Base-by-base conservation (phyloP, 2,113 vertebrate species). In the Aythya baeri region DNA sequence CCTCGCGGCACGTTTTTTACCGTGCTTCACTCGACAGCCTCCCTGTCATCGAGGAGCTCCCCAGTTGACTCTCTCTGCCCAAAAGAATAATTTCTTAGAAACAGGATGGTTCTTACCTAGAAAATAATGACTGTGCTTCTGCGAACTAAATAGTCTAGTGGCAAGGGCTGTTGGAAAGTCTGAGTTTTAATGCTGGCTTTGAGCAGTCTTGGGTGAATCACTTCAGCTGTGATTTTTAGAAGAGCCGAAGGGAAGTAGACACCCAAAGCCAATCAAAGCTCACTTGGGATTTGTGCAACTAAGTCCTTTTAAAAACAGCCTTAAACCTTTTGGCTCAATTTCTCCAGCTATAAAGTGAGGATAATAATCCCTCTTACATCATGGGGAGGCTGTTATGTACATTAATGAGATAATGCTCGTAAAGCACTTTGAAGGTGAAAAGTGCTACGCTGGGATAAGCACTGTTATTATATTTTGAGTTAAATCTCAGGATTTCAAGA, bases 391-490 rank as follows among this genome's bases (percentile, higher is more conserved):
- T 96, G 90, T 63, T 96, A 75, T 95, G 94, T 54, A 54, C 94
- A 95, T 96, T 94, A 96, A 96, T 96, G 94, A 97, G 96, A 97
- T 96, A 96, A 96, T 95, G 93, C 95, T 94, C 91, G 4, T 91
- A 94, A 95, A 96, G 93, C 88, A 94, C 92, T 95, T 89, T 84
- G 94, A 96, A 91, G 88, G 94, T 87, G 92, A 91, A 96, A 96
- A 97, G 94, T 87, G 88, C 91, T 94, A 86, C 7, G 63, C 86
- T 91, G 91, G 91, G 92, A 68, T 75, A 92, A 95, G 91, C 55
- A 4, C 78, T 73, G 34, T 55, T 62, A 67, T 68, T 88, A 27
- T 21, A 91, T 95, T 95, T 87, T 46, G 49, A 92, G 81, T 89
- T 55, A 79, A 93, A 95, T 74, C 92, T 87, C 86, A 50, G 52